Conservation (phyloP, 1,140 invertebrate species). For the Leptopilina clavipes region DNA sequence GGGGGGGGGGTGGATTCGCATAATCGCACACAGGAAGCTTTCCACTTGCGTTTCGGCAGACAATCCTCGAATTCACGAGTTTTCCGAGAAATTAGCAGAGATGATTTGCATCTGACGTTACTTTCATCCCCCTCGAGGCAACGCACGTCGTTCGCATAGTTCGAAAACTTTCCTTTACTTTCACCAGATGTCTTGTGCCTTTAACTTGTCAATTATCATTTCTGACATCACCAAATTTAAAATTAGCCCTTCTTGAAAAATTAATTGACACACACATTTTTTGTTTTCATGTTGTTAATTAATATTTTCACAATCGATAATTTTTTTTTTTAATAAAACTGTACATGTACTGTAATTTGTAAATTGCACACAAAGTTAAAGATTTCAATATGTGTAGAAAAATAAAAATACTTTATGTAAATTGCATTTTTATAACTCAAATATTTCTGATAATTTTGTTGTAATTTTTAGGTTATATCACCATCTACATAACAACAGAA, state of each 20-base stretch:
- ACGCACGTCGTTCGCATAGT: conserved; percentile 70
- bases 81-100: conserved; percentile 72
- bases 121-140: conserved; percentile 59
- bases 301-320: no score
- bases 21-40: conserved; percentile 28
- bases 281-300: no score
- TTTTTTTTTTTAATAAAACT: no score
- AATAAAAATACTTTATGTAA: no score
- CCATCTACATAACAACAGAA: no score
- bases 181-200: conserved; percentile 61
- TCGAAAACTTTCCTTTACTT: conserved; percentile 48
- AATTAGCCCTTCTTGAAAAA: background rate
- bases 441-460: no score
- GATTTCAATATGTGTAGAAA: no score
- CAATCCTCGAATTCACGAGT: conserved; percentile 60
- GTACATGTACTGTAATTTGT: no score
- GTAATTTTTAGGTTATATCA: no score
- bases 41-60: conserved; percentile 43
- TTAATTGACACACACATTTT: background rate
- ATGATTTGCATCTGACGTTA: conserved; percentile 74
- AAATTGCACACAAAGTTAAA: no score
- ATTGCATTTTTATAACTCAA: no score
- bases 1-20: conserved; percentile 20
- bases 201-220: conserved; percentile 60
- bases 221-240: background rate